Conservation (phyloP, 35 echinoderm and acorn worm species). For the Apostichopus parvimensis region DNA sequence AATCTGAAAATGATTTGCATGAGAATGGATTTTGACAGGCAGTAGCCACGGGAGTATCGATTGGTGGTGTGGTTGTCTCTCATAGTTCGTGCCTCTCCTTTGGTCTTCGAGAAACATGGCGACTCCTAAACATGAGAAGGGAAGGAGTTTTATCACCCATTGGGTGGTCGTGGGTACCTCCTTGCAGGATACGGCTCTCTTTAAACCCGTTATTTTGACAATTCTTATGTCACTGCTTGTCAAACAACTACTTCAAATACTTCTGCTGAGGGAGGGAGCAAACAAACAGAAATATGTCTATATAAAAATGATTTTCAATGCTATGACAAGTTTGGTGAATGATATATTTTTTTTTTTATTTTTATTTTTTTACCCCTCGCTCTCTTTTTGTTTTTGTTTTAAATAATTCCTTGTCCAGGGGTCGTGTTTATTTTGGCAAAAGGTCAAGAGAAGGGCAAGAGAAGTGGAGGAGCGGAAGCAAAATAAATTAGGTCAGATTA, state of each 20-base stretch:
- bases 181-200: background rate
- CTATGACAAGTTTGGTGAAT: background rate
- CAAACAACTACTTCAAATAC: background rate
- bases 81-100: background rate
- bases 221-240: constrained; percentile 7
- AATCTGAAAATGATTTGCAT: constrained; percentile 6
- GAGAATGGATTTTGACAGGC: constrained; percentile 15
- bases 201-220: constrained; percentile 14
- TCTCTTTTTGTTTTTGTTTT: background rate
- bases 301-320: background rate
- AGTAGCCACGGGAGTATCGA: constrained; percentile 18
- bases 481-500: constrained; percentile 5
- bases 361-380: background rate
- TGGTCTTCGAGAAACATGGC: constrained; percentile 29
- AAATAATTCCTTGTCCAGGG: background rate
- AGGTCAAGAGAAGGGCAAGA: background rate
- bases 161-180: constrained; percentile 22
- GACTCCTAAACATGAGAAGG: constrained; percentile 33
- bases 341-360: background rate
- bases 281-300: background rate
- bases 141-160: constrained; percentile 16
- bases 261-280: background rate
- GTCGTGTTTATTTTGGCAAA: background rate
- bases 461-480: background rate
- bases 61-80: background rate